Evolutionary conservation across 1,140 invertebrate species (phyloP).

Genomic region (Cydia amplana): DNA sequence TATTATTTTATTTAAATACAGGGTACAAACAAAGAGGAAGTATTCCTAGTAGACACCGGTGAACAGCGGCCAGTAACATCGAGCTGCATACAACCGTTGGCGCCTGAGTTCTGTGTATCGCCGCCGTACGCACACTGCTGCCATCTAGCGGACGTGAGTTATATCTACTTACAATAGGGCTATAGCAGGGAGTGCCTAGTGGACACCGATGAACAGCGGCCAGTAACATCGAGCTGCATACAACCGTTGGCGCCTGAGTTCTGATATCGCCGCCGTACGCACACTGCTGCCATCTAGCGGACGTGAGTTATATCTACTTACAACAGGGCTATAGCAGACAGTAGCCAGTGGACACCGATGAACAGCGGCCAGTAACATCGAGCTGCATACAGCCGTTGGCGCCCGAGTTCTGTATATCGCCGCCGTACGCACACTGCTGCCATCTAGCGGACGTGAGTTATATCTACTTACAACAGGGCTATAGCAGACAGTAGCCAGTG

Average conservation of each 20-base stretch:
- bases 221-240: conserved; percentile 33
- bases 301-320: conserved; percentile 46
- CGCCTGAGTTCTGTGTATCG: conserved; percentile 45
- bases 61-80: conserved; percentile 42
- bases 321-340: too few species aligned
- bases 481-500: too few species aligned
- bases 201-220: conserved; percentile 53
- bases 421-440: too few species aligned
- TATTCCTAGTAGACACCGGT: conserved; percentile 64
- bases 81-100: conserved; percentile 49
- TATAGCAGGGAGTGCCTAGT: too few species aligned
- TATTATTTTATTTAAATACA: neutral
- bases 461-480: too few species aligned
- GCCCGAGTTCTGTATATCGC: too few species aligned
- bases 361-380: too few species aligned
- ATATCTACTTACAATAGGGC: too few species aligned
- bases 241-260: conserved; percentile 53
- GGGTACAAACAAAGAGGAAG: conserved; percentile 37
- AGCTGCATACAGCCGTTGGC: too few species aligned
- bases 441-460: too few species aligned
- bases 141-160: conserved; percentile 65
- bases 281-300: conserved; percentile 68
- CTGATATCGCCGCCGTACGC: conserved; percentile 55
- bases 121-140: conserved; percentile 64
- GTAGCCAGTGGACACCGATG: too few species aligned